Evolutionary conservation across 2,888 invertebrate species (phyloP), one percentile per base, ranked within the genome.

Genomic region (Dynastes maya): DNA sequence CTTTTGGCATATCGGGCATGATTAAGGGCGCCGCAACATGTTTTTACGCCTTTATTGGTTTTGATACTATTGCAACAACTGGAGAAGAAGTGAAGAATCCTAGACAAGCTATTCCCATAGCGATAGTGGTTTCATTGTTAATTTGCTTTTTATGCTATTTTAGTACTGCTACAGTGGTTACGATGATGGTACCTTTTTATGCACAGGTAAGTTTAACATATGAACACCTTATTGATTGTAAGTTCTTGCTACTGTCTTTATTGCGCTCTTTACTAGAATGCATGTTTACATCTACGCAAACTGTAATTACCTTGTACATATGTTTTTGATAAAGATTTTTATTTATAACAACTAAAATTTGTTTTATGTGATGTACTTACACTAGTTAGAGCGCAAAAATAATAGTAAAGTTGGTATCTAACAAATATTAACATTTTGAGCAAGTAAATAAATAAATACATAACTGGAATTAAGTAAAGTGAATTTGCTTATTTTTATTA

Each of bases 1-100:
- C 97, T 0, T 97, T 93, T 87, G 97, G 97, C 0, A 84, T 95
- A 37, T 90, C 92, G 0, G 97, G 96, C 2, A 92, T 96, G 83
- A 93, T 96, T 82, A 92, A 92, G 80, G 96, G 96, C 0, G 95
- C 95, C 0, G 95, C 95, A 0, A 94, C 93, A 4, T 96, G 96
- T 87, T 98, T 98, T 89, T 98, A 97, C 87, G 97, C 96, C 4
- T 98, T 97, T 86, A 96, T 98, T 79, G 97, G 97, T 0, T 98
- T 98, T 89, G 98, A 98, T 89, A 95, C 95, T 86, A 96, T 96
- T 78, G 95, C 95, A 22, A 95, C 95, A 0, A 94, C 95, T 13
- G 95, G 97, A 5, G 98, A 98, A 88, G 98, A 98, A 89, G 97
- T 96, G 0, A 93, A 92, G 79, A 94, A 96, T 84, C 97, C 98